A percentile compares a stretch with the other conserved stretches of the same genome.
Evolutionary conservation across 2,797 vertebrate species (phyloP).

Genomic region (Brotula barbata): DNA sequence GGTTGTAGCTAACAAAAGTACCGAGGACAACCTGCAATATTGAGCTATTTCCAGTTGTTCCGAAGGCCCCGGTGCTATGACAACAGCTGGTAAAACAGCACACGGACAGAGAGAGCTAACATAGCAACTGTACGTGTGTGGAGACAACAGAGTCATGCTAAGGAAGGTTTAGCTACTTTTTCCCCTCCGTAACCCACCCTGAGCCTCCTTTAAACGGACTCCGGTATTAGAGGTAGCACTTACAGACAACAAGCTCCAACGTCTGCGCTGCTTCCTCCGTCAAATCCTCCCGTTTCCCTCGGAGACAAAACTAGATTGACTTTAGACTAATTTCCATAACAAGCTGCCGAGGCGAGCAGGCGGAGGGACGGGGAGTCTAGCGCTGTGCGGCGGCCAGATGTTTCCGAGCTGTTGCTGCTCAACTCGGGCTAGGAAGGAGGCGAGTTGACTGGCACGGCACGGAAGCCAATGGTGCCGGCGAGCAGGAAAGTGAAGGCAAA

Average conservation of each 20-base stretch:
- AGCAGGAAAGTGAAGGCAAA: slow-evolving; percentile 76
- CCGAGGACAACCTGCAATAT: slow-evolving; percentile 63
- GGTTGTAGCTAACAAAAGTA: slow-evolving; percentile 79
- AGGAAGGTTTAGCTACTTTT: slow-evolving; percentile 80
- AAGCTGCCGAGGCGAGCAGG: slow-evolving; percentile 77
- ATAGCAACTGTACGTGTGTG: slow-evolving; percentile 69
- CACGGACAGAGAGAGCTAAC: slow-evolving; percentile 62
- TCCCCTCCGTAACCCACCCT: slow-evolving; percentile 73
- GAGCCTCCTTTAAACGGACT: slow-evolving; percentile 77
- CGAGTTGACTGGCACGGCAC: slow-evolving; percentile 80
- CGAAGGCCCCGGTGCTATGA: slow-evolving; percentile 79
- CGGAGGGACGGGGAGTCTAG: slow-evolving; percentile 80
- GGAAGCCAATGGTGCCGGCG: slow-evolving; percentile 80
- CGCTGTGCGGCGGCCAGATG: slow-evolving; percentile 94
- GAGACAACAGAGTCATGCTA: slow-evolving; percentile 73
- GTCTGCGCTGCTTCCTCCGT: slow-evolving; percentile 75
- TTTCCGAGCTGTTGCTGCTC: slow-evolving; percentile 90
- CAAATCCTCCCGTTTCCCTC: slow-evolving; percentile 56
- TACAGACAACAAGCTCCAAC: slow-evolving; percentile 80
- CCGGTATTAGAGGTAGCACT: slow-evolving; percentile 75
- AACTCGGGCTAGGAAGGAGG: slow-evolving; percentile 79
- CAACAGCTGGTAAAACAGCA: slow-evolving; percentile 72
- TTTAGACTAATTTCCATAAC: slow-evolving; percentile 84
- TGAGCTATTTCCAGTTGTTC: slow-evolving; percentile 72
- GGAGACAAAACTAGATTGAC: slow-evolving; percentile 73